Base-by-base conservation (phyloP, 1,140 invertebrate species). In the Drosophila ananassae region DNA sequence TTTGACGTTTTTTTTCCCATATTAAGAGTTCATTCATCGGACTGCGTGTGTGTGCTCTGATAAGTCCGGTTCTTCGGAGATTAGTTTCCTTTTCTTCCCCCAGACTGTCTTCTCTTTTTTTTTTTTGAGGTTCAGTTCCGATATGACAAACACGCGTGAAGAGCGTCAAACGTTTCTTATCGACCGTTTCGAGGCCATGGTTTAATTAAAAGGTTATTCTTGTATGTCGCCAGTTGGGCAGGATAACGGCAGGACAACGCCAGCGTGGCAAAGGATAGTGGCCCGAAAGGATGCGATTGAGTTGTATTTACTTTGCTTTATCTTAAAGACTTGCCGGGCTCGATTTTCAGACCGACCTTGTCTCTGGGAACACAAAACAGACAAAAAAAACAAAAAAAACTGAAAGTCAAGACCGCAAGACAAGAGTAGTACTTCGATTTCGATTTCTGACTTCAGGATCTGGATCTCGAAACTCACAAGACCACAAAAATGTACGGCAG, bases 171-270 rank as follows among this genome's bases (percentile, higher is more conserved):
- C 76, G 81, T 50, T 75, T 57, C 22, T 74, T 74, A 87, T 77
- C 72, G 60, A 63, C 55, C 69, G 77, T 62, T 67, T 54, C 41
- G 55, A 22, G 68, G 73, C 63, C 73, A 89, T 69, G 89, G 83
- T 71, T 90, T 90, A 90, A 90, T 90, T 90, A 90, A 90, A 90
- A 90, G 89, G 89, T 89, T 90, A 90, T 90, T 90, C 89, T 73
- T 90, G 89, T 90, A 82, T 73, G 55, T 48, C 58, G 77, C 68
- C 73, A 48, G 46, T 39, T 55, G 46, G 41, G 59, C 57, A 55
- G 63, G 76, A 73, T 73, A 67, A 53, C 62, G 34, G 34, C 30
- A 37, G 30, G 32, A 41, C 34, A 3, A 39, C 25, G 24, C 8
- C 41, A 39, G 9, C 32, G 2, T n/a, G 39, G n/a, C 12, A n/a